A percentile compares a stretch with the other conserved stretches of the same genome.
These are phyloP conservation scores for Melanophora roralis DNA, from an alignment of 2,888 invertebrate genomes.

Conservation along the genomic window DNA sequence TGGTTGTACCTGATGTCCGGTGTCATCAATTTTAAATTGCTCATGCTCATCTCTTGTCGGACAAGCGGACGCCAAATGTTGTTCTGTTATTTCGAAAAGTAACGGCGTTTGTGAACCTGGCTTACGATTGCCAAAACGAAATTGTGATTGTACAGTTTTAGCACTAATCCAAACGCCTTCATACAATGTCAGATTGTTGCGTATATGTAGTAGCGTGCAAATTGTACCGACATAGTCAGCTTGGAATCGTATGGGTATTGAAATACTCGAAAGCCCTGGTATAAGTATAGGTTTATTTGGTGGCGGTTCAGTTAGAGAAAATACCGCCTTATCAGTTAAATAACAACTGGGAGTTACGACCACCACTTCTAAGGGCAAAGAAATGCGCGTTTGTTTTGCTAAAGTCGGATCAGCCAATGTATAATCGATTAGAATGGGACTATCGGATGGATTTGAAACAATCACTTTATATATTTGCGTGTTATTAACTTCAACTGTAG, in stretches of 20 bases:
- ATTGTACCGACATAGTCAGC: constrained; percentile 71
- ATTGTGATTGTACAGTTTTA: constrained; percentile 89
- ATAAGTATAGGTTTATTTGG: constrained; percentile 68
- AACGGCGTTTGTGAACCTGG: constrained; percentile 87
- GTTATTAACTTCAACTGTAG: constrained; percentile 74
- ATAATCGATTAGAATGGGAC: constrained; percentile 72
- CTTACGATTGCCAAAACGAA: constrained; percentile 92
- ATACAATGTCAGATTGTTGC: constrained; percentile 95
- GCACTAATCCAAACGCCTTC: constrained; percentile 91
- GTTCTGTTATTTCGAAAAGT: constrained; percentile 85
- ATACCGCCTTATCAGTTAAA: constrained; percentile 73
- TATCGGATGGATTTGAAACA: constrained; percentile 73
- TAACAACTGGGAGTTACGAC: constrained; percentile 72
- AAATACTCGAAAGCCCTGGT: constrained; percentile 68
- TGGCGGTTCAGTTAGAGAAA: constrained; percentile 68
- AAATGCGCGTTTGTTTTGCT: constrained; percentile 71
- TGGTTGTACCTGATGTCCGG: constrained; percentile 8
- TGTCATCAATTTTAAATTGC: neutral
- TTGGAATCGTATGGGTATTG: constrained; percentile 72
- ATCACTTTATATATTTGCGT: constrained; percentile 71
- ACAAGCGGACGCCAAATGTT: constrained; percentile 76
- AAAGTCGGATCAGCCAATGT: constrained; percentile 72
- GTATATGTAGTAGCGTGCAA: constrained; percentile 77
- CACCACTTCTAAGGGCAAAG: constrained; percentile 75
- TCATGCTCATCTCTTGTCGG: neutral